Percentiles rank a stretch among this genome's conserved stretches.
Conservation (phyloP, 2,888 invertebrate species). For the Pheosia tremula region DNA sequence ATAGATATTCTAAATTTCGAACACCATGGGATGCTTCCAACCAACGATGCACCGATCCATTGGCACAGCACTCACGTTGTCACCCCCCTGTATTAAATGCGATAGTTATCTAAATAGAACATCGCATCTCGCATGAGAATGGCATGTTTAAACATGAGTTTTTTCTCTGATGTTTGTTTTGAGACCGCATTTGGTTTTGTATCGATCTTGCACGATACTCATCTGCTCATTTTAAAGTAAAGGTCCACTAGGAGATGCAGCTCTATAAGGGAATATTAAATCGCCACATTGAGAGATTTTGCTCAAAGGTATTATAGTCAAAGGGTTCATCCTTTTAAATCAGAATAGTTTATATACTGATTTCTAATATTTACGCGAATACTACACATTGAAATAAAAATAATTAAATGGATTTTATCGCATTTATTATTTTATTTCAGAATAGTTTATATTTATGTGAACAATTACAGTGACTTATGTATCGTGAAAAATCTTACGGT, state of each 20-base stretch:
- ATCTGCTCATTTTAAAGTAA: not conserved
- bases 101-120: constrained; percentile 4
- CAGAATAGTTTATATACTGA: too few relatives aligned
- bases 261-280: too few relatives aligned
- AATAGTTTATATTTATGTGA: too few relatives aligned
- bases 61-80: not conserved
- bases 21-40: not conserved
- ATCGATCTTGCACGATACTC: not conserved
- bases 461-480: too few relatives aligned
- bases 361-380: too few relatives aligned
- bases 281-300: too few relatives aligned
- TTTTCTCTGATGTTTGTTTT: not conserved
- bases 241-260: not conserved
- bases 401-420: too few relatives aligned
- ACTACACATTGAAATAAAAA: too few relatives aligned
- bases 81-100: not conserved
- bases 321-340: too few relatives aligned
- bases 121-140: not conserved
- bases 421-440: too few relatives aligned
- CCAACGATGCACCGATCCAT: not conserved
- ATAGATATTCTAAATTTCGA: not conserved
- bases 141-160: not conserved
- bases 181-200: not conserved
- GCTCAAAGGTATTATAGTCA: too few relatives aligned
- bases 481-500: too few relatives aligned